Evolutionary conservation across 2,797 vertebrate species (phyloP).

Genomic region (Tragopan temminckii): DNA sequence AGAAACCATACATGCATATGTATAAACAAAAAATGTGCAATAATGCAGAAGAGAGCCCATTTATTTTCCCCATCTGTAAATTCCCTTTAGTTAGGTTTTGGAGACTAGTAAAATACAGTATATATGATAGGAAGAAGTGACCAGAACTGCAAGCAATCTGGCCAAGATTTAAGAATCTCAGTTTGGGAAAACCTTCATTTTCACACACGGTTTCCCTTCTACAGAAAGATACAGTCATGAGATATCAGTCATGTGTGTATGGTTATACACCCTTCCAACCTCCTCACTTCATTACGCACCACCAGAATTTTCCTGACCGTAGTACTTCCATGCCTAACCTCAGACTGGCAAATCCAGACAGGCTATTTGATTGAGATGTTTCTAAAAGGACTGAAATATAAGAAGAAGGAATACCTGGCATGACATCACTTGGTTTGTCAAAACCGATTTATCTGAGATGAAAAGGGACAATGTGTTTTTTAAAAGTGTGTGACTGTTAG

Average conservation of each 20-base stretch:
- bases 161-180: slow-evolving; percentile 1
- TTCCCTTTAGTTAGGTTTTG: slow-evolving; percentile 49
- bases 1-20: slow-evolving; percentile 69
- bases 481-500: slow-evolving; percentile 41
- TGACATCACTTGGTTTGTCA: slow-evolving; percentile 34
- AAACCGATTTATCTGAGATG: slow-evolving; percentile 60
- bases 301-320: neutral
- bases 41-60: slow-evolving; percentile 48
- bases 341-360: slow-evolving; percentile 23
- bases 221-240: slow-evolving; percentile 29
- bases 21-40: slow-evolving; percentile 76
- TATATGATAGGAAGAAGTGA: neutral
- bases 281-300: neutral
- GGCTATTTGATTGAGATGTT: slow-evolving; percentile 36
- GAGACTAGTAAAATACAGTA: slow-evolving; percentile 1
- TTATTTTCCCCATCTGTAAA: slow-evolving; percentile 57
- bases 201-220: neutral
- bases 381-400: slow-evolving; percentile 44
- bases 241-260: slow-evolving; percentile 32
- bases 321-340: neutral
- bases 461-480: slow-evolving; percentile 59
- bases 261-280: neutral
- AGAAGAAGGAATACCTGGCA: slow-evolving; percentile 57
- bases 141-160: slow-evolving; percentile 31
- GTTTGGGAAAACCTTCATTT: slow-evolving; percentile 26